Conservation (phyloP, 2,888 invertebrate species). For the Acanthosepion esculentum region DNA sequence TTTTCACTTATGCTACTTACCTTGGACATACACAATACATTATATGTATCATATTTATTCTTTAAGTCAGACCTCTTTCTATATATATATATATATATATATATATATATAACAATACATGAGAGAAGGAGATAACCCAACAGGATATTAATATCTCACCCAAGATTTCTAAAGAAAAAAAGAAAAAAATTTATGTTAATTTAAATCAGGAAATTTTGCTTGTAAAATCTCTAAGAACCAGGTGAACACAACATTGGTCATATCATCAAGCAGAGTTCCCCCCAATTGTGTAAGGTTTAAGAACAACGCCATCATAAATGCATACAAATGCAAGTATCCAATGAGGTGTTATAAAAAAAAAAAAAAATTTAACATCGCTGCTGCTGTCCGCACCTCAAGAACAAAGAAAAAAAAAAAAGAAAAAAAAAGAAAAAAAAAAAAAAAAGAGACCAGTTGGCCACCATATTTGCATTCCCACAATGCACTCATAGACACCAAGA, state of each 20-base stretch:
- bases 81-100: too few species aligned
- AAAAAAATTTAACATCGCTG: not conserved
- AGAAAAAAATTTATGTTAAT: not conserved
- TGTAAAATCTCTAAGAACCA: not conserved
- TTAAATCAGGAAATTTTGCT: not conserved
- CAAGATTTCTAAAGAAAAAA: too few species aligned
- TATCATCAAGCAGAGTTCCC: constrained; percentile 56
- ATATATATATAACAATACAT: too few species aligned
- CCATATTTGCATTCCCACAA: not conserved
- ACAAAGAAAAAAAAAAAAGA: not conserved
- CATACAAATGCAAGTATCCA: constrained; percentile 46
- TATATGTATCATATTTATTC: too few species aligned
- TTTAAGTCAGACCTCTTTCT: too few species aligned
- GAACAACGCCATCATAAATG: constrained; percentile 61
- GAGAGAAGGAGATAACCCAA: too few species aligned
- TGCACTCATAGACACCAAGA: not conserved
- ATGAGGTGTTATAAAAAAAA: not conserved
- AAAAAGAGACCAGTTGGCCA: not conserved
- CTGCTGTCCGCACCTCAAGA: not conserved
- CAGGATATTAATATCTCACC: too few species aligned
- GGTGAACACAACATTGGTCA: not conserved
- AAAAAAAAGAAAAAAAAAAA: not conserved
- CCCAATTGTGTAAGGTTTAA: constrained; percentile 58
- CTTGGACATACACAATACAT: too few species aligned
- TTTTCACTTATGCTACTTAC: too few species aligned